phyloP scores from a whole-genome alignment of 2,797 vertebrate genomes.

The Bovichtus diacanthus region DNA sequence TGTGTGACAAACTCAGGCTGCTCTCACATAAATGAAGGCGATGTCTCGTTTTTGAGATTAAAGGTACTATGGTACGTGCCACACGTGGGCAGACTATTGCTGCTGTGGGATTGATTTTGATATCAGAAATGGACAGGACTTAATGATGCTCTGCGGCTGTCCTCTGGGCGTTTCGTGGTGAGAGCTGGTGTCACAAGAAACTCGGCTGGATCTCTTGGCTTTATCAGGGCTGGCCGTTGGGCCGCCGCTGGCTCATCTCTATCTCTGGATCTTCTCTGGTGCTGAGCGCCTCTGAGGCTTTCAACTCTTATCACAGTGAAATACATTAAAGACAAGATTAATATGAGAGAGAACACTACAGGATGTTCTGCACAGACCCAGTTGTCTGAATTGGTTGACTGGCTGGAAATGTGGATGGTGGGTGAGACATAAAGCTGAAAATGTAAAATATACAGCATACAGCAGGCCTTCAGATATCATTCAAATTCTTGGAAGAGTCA shows the following conservation, averaged over 20 bases:
- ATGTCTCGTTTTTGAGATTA: neutral
- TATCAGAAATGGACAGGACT: slow-evolving; percentile 39
- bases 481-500: no score
- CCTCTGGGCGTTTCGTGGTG: slow-evolving; percentile 19
- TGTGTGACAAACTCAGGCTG: slow-evolving; percentile 1
- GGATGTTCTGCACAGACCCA: slow-evolving; percentile 61
- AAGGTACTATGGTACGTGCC: slow-evolving; percentile 1
- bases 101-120: slow-evolving; percentile 32
- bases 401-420: slow-evolving; percentile 5
- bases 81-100: slow-evolving; percentile 1
- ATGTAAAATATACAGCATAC: neutral
- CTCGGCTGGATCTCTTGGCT: slow-evolving; percentile 54
- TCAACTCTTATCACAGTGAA: slow-evolving; percentile 75
- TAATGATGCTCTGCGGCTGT: slow-evolving; percentile 44
- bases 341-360: slow-evolving; percentile 68
- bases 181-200: slow-evolving; percentile 51
- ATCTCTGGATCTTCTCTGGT: slow-evolving; percentile 71
- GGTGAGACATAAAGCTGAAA: slow-evolving; percentile 3
- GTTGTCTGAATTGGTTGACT: slow-evolving; percentile 29
- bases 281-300: slow-evolving; percentile 63
- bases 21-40: neutral
- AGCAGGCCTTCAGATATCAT: neutral
- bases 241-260: slow-evolving; percentile 53
- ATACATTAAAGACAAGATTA: slow-evolving; percentile 82
- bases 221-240: slow-evolving; percentile 57